Evolutionary conservation across 2,888 invertebrate genomes (phyloP).

Genomic region (Nineta flava): DNA sequence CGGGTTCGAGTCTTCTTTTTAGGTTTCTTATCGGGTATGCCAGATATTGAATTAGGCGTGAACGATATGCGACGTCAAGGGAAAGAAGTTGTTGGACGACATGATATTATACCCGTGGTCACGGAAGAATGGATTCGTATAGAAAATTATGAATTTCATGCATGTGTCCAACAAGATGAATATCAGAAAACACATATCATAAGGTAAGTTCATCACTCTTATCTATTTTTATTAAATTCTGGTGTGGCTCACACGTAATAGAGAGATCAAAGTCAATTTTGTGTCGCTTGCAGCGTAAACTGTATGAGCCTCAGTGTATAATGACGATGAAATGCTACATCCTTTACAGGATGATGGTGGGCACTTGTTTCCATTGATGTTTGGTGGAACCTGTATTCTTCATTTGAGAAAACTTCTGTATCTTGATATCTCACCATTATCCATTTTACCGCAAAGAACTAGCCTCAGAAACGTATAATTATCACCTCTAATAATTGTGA

Average conservation of each 20-base stretch:
- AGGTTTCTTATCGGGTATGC: constrained; percentile 93
- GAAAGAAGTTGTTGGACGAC: constrained; percentile 96
- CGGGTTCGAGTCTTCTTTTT: constrained; percentile 90
- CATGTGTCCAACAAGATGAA: constrained; percentile 80
- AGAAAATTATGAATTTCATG: constrained; percentile 88
- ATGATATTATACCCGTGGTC: constrained; percentile 96
- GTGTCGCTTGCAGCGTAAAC: too few species aligned
- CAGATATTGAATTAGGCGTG: constrained; percentile 89
- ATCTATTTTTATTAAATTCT: constrained; percentile 10
- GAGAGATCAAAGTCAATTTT: too few species aligned
- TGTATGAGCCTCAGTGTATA: too few species aligned
- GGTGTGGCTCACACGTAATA: not conserved
- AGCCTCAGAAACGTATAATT: too few species aligned
- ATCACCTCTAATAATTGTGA: too few species aligned
- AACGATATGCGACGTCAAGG: constrained; percentile 97
- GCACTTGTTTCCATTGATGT: too few species aligned
- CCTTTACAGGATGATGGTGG: too few species aligned
- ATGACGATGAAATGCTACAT: too few species aligned
- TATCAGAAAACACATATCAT: constrained; percentile 74
- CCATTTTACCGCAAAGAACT: too few species aligned
- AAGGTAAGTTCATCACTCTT: constrained; percentile 36
- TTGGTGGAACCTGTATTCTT: too few species aligned
- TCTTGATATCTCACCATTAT: too few species aligned
- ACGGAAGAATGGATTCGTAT: constrained; percentile 99
- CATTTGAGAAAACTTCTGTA: too few species aligned